Conservation (phyloP, 2,888 invertebrate species). For the Lepidochrysops patricia region DNA sequence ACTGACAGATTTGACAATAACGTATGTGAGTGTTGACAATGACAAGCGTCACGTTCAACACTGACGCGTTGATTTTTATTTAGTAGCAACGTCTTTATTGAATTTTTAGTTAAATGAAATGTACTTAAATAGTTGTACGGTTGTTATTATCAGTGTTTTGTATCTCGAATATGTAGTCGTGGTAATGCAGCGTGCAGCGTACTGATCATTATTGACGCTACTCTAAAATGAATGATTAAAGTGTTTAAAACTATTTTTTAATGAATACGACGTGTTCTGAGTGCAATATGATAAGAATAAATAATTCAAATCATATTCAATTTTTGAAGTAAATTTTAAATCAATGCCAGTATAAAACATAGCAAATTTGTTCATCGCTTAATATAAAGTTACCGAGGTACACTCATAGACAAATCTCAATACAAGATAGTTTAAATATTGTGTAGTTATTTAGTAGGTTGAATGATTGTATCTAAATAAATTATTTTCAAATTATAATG, state of each 20-base stretch:
- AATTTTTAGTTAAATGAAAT: neutral
- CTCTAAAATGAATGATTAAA: neutral
- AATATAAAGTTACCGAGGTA: neutral
- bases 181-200: neutral
- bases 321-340: neutral
- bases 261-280: neutral
- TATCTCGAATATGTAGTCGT: neutral
- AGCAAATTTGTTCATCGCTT: neutral
- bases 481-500: neutral
- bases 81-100: neutral
- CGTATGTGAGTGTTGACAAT: neutral
- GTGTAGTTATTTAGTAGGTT: neutral
- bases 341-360: neutral
- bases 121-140: neutral
- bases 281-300: neutral
- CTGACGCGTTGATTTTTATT: neutral
- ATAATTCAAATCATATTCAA: neutral
- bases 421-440: neutral
- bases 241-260: neutral
- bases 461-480: neutral
- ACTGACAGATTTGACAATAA: no score
- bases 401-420: neutral
- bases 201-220: neutral
- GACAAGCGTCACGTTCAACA: neutral
- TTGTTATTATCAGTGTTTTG: neutral